Evolutionary conservation across 2,113 vertebrate species (phyloP).

Genomic region (Prietella phreatophila): DNA sequence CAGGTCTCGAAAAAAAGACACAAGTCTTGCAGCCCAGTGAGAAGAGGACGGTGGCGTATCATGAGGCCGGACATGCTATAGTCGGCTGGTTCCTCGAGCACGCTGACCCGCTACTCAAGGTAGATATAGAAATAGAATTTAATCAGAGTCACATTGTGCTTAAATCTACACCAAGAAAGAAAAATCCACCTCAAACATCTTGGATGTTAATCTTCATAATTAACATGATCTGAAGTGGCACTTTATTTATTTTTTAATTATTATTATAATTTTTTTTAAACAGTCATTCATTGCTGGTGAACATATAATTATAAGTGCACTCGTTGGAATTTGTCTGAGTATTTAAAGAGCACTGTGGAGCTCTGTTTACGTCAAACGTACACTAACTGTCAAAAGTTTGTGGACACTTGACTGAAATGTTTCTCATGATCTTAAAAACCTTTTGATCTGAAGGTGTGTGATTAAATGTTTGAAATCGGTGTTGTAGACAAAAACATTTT

Average conservation of each 20-base stretch:
- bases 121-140: conserved; percentile 15
- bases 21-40: conserved; percentile 68
- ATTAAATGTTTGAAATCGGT: too few relatives aligned
- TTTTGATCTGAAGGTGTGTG: too few relatives aligned
- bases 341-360: neutral
- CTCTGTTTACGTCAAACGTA: too few relatives aligned
- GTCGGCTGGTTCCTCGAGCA: conserved; percentile 71
- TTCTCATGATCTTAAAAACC: too few relatives aligned
- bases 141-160: neutral
- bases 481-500: too few relatives aligned
- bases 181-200: neutral
- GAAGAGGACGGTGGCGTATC: conserved; percentile 66
- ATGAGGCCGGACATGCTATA: conserved; percentile 67
- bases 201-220: neutral
- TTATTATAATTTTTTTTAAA: too few relatives aligned
- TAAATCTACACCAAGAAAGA: neutral
- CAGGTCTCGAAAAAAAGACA: conserved; percentile 73
- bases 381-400: too few relatives aligned
- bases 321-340: neutral
- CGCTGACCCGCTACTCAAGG: conserved; percentile 67
- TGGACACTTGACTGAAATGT: too few relatives aligned
- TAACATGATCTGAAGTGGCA: neutral
- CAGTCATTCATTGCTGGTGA: neutral
- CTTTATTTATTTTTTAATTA: neutral
- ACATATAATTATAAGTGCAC: neutral